Conservation (phyloP, 2,113 vertebrate genomes). For the Xenopus tropicalis region DNA sequence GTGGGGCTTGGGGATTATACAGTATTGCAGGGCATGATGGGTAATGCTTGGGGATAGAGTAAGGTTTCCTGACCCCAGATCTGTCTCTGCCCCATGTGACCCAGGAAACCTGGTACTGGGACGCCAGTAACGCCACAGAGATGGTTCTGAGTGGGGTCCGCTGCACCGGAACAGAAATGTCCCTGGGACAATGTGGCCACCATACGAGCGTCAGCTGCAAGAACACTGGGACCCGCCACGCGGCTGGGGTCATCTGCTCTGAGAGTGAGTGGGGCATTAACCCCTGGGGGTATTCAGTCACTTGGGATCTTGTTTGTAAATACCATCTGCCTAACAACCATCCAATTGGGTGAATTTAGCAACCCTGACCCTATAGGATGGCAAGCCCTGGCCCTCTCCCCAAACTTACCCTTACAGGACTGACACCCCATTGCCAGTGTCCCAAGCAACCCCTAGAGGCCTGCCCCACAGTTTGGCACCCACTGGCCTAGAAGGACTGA, state of each 20-base stretch:
- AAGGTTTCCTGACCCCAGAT: conserved; percentile 3
- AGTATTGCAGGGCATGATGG: no score
- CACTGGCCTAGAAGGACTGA: no score
- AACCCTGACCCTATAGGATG: neutral
- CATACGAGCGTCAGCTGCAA: conserved; percentile 80
- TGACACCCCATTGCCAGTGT: no score
- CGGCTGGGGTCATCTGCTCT: conserved; percentile 93
- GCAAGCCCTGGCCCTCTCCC: neutral
- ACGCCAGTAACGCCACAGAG: conserved; percentile 83
- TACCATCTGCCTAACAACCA: no score
- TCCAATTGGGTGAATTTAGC: no score
- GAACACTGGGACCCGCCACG: conserved; percentile 73
- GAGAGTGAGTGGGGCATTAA: conserved; percentile 77
- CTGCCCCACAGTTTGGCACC: no score
- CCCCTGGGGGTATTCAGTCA: no score
- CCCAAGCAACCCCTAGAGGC: no score
- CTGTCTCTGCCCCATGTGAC: neutral
- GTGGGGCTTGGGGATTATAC: no score
- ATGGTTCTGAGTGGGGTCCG: conserved; percentile 91
- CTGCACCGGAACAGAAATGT: conserved; percentile 81
- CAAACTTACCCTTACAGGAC: no score
- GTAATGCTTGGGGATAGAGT: neutral
- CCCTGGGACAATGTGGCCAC: conserved; percentile 83
- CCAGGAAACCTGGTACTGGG: conserved; percentile 99
- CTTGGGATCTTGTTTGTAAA: no score